Percentiles rank a stretch among this genome's conserved stretches.
Conservation (phyloP, 2,888 invertebrate genomes). For the Drosophila lutescens region DNA sequence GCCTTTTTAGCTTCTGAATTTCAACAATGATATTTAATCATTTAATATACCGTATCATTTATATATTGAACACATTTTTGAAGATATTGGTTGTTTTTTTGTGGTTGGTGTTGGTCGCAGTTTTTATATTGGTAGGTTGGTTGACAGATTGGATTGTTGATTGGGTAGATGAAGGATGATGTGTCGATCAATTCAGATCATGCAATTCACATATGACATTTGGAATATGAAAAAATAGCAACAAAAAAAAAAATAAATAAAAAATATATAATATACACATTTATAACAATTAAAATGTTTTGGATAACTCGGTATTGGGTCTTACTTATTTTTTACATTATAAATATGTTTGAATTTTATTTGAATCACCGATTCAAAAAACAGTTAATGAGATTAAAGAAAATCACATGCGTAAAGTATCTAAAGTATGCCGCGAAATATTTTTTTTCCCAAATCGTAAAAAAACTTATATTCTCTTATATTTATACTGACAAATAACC, state of each 20-base stretch:
- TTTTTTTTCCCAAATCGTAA: no score
- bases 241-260: conserved; percentile 64
- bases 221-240: conserved; percentile 71
- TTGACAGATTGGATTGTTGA: conserved; percentile 55
- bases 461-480: no score
- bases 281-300: conserved; percentile 17
- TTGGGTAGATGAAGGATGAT: conserved; percentile 74
- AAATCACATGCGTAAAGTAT: no score
- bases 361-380: no score
- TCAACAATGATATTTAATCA: conserved; percentile 46
- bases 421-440: no score
- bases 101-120: conserved; percentile 49
- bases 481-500: no score
- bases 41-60: conserved; percentile 39
- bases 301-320: neutral
- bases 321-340: neutral
- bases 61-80: conserved; percentile 34
- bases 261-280: conserved; percentile 41
- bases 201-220: conserved; percentile 78
- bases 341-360: no score
- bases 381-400: no score
- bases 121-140: conserved; percentile 49
- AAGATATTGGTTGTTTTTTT: conserved; percentile 38
- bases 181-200: conserved; percentile 81
- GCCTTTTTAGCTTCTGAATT: conserved; percentile 96